Percentiles rank a stretch among this genome's conserved stretches.
Evolutionary conservation across 1,140 invertebrate species (phyloP).

Genomic region (Brachionus paranguensis): DNA sequence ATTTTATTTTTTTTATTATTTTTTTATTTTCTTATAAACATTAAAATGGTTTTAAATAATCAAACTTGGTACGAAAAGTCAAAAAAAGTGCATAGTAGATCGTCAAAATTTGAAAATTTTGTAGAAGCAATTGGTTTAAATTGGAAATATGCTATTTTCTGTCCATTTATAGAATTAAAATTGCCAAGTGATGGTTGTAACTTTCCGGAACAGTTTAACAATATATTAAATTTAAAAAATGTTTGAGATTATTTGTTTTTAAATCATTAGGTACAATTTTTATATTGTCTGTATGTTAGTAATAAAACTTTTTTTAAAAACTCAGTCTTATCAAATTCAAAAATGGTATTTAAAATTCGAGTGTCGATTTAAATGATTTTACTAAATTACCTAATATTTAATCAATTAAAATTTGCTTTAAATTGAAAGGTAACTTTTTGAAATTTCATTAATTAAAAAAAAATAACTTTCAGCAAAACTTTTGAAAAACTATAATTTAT

Average conservation of each 20-base stretch:
- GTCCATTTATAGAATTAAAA: not conserved
- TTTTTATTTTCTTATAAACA: conserved; percentile 28
- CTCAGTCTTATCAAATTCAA: not conserved
- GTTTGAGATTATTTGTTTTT: not conserved
- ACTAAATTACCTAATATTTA: too few relatives aligned
- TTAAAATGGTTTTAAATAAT: conserved; percentile 3
- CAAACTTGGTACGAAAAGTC: conserved; percentile 31
- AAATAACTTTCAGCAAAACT: not conserved
- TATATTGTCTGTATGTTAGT: not conserved
- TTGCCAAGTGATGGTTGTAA: not conserved
- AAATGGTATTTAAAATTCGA: too few relatives aligned
- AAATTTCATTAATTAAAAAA: not conserved
- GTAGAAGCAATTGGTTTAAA: not conserved
- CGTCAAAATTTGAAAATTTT: not conserved
- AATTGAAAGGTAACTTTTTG: not conserved
- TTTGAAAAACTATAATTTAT: not conserved
- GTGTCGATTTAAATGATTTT: too few relatives aligned
- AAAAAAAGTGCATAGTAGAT: not conserved
- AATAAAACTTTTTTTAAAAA: not conserved
- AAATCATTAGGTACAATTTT: too few relatives aligned
- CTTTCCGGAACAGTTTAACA: not conserved
- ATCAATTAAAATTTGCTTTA: not conserved
- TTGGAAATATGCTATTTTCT: not conserved
- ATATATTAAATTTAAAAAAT: not conserved
- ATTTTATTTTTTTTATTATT: conserved; percentile 26